Evolutionary conservation across 2,113 vertebrate genomes (phyloP), one percentile per base, ranked within the genome.

Genomic region (Cavia aperea): DNA sequence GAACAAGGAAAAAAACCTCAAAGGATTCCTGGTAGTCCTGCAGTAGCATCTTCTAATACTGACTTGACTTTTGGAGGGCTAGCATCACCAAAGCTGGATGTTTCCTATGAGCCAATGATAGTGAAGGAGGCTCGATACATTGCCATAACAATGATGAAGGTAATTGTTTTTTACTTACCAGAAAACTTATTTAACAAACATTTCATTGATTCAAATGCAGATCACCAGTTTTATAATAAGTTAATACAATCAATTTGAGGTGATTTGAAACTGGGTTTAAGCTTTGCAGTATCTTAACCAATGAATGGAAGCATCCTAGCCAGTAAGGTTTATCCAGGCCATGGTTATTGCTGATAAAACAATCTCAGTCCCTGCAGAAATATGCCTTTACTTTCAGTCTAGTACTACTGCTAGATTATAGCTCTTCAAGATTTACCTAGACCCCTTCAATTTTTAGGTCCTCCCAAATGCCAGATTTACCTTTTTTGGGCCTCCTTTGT

Each of bases 131-230:
- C 99, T 73, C 98, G 99, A 36, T 99, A 99, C 92, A 99, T 99
- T 96, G 99, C 99, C 77, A 99, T 99, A 96, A 99, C 99, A 91
- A 99, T 99, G 99, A 99, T 99, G 99, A 99, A 99, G 99, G 99
- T 99, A 97, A 96, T 95, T 86, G 63, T 21, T 86, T 94, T 75
- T 88, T 79, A 91, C 24, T 93, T 77, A 73, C 0, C 15, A 81
- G 78, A 81, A 66, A 87, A 58, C 72, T 94, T 36, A 84, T 19
- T 93, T 81, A 86, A 63, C 13, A 91, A 46, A 46, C 18, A 78
- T 82, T 93, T 90, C 19, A 79, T 4, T 90, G 46, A 60, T 82
- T 90, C 31, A 85, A 49, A 84, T 60, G 19, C 33, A 87, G 0
- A 60, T 60, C 49, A 29, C 21, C 54, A 81, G 10, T 84, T 75